A percentile compares a stretch with the other conserved stretches of the same genome.
Conservation (phyloP, 2,797 vertebrate species). For the Astyanax mexicanus region DNA sequence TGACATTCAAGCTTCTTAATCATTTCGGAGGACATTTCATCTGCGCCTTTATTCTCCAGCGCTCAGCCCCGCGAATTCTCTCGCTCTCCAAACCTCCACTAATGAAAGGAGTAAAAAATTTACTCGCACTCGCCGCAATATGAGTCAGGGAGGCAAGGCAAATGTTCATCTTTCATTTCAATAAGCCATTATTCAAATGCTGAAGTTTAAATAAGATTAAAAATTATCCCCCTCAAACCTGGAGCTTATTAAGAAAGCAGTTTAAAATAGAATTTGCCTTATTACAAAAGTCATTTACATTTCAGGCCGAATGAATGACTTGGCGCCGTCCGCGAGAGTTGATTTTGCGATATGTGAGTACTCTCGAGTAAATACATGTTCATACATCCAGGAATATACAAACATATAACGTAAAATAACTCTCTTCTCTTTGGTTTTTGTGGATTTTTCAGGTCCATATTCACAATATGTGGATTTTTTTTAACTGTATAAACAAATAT, state of each 20-base stretch:
- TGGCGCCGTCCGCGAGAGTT: conserved; percentile 12
- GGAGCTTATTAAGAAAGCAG: conserved; percentile 30
- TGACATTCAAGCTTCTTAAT: conserved; percentile 73
- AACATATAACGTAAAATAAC: too few species aligned
- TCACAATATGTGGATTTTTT: too few species aligned
- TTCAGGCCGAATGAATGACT: conserved; percentile 32
- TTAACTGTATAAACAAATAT: too few species aligned
- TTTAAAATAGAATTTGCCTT: conserved; percentile 43
- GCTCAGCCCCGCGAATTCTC: conserved; percentile 33
- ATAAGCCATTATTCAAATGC: conserved; percentile 59
- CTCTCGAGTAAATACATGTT: conserved; percentile 38
- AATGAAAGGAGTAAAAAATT: conserved; percentile 68
- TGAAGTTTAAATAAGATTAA: conserved; percentile 61
- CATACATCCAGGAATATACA: neutral
- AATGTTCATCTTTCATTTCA: conserved; percentile 67
- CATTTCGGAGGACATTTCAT: conserved; percentile 60
- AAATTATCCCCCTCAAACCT: conserved; percentile 57
- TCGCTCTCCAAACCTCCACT: conserved; percentile 55
- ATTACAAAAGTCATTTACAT: conserved; percentile 29
- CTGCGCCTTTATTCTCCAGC: conserved; percentile 49
- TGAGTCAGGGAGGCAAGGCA: conserved; percentile 63
- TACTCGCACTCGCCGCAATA: conserved; percentile 53
- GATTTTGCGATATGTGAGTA: conserved; percentile 21
- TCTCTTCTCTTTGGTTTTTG: too few species aligned
- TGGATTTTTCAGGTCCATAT: too few species aligned